phyloP scores from a whole-genome alignment of 2,113 vertebrate species.

The Cariama cristata region DNA sequence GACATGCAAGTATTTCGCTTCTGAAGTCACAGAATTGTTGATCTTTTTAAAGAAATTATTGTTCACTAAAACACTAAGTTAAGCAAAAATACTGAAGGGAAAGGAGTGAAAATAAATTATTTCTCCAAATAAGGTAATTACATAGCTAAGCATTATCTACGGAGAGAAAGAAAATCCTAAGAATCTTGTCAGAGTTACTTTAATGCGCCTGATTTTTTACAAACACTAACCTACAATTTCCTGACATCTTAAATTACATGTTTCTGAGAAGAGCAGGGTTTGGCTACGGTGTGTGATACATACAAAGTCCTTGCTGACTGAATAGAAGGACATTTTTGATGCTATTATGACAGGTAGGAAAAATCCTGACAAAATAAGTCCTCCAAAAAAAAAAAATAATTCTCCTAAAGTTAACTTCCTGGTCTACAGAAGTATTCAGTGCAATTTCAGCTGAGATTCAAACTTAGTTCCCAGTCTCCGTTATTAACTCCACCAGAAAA shows the following conservation, averaged over 20 bases:
- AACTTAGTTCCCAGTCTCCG: not conserved
- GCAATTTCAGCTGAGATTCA: not conserved
- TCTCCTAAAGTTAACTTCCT: not conserved
- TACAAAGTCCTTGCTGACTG: not conserved
- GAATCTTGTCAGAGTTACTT: not conserved
- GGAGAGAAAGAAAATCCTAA: not conserved
- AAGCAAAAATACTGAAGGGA: not conserved
- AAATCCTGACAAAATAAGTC: not conserved
- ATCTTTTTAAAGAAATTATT: not conserved
- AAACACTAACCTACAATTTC: constrained; percentile 5
- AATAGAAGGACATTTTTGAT: not conserved
- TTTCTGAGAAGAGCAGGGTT: not conserved
- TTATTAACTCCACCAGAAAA: not conserved
- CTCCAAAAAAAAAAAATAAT: not conserved
- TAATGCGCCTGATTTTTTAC: not conserved
- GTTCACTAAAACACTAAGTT: not conserved
- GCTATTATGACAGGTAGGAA: not conserved
- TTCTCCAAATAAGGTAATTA: not conserved
- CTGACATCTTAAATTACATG: constrained; percentile 31
- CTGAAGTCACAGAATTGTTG: not conserved
- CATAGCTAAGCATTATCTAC: not conserved
- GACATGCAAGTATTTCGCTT: not conserved
- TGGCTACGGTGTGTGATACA: not conserved
- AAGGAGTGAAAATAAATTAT: not conserved
- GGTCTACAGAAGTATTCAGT: not conserved